A percentile compares a stretch with the other conserved stretches of the same genome.
phyloP scores from a whole-genome alignment of 2,797 vertebrate species.

The Fistularia tabacaria region DNA sequence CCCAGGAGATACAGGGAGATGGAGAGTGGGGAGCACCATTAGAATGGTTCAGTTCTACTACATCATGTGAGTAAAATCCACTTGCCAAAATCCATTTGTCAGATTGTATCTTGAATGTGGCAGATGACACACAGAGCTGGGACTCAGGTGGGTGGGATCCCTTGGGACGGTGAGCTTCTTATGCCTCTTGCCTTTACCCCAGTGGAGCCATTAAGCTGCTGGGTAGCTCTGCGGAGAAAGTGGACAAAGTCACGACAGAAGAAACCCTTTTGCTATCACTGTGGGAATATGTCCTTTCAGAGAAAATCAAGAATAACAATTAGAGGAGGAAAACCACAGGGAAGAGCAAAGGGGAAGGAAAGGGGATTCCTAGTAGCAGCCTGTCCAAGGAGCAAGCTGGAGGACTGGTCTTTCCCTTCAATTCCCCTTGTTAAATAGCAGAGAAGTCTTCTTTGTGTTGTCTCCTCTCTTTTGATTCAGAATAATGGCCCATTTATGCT shows the following conservation, averaged over 20 bases:
- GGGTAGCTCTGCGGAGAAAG: conserved; percentile 61
- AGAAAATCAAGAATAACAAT: conserved; percentile 45
- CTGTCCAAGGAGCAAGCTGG: conserved; percentile 66
- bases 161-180: conserved; percentile 40
- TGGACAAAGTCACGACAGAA: conserved; percentile 68
- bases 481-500: conserved; percentile 52
- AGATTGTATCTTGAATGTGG: conserved; percentile 67
- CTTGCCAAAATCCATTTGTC: conserved; percentile 62
- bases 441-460: conserved; percentile 34
- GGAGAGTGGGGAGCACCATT: conserved; percentile 15
- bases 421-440: conserved; percentile 25
- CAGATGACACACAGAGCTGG: conserved; percentile 28
- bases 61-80: conserved; percentile 54
- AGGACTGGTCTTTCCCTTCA: conserved; percentile 32
- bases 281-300: conserved; percentile 60
- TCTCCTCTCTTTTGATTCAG: conserved; percentile 36
- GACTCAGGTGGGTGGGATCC: conserved; percentile 36
- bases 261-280: conserved; percentile 47
- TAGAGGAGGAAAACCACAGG: conserved; percentile 37
- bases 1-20: conserved; percentile 44
- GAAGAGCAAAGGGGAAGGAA: conserved; percentile 26
- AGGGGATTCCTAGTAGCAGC: conserved; percentile 35
- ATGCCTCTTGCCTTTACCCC: conserved; percentile 20
- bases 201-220: conserved; percentile 47
- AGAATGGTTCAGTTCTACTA: conserved; percentile 41